Evolutionary conservation across 37 sponge, comb jelly and placozoan genomes (phyloP).

Genomic region (Axinella damicornis): DNA sequence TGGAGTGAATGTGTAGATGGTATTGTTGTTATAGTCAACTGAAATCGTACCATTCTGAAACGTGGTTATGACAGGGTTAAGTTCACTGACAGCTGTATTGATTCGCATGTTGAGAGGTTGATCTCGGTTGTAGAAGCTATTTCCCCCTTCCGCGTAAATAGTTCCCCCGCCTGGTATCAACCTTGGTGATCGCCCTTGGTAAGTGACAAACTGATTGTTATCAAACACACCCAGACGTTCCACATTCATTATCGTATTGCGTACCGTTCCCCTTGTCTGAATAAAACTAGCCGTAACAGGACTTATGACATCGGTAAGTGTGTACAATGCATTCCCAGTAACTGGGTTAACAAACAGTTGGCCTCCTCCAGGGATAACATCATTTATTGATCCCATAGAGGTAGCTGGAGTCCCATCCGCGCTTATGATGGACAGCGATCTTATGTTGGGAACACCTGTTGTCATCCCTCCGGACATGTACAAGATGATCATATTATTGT

Average conservation of each 20-base stretch:
- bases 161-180: slow-evolving; percentile 13
- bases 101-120: background rate
- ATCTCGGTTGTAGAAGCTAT: background rate
- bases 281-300: background rate
- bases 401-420: too few species aligned
- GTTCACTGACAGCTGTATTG: background rate
- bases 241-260: background rate
- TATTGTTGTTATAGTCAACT: background rate
- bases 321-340: background rate
- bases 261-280: background rate
- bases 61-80: too few species aligned
- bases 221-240: too few species aligned
- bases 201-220: background rate
- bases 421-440: too few species aligned
- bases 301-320: background rate
- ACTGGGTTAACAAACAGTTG: background rate
- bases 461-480: too few species aligned
- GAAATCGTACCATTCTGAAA: background rate
- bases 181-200: background rate
- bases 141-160: background rate
- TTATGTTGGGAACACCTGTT: too few species aligned
- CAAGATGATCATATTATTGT: too few species aligned
- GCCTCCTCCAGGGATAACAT: background rate
- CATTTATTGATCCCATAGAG: too few species aligned
- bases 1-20: background rate